Percentiles rank a stretch among this genome's conserved stretches.
Evolutionary conservation across 2,888 invertebrate species (phyloP).

Genomic region (Drosophila neonasuta): DNA sequence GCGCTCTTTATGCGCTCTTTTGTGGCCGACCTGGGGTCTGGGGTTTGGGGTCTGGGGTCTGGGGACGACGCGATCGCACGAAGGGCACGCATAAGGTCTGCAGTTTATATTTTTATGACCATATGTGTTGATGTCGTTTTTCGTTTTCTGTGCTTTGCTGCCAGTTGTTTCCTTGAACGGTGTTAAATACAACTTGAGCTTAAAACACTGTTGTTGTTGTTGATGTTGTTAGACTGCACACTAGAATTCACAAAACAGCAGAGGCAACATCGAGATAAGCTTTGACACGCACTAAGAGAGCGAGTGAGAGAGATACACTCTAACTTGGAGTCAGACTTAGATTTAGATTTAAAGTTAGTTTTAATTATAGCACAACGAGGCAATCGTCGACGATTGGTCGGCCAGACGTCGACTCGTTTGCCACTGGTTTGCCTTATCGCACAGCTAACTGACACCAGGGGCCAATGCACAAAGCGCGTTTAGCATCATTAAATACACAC

Average conservation of each 20-base stretch:
- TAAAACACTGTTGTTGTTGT: slow-evolving; percentile 25
- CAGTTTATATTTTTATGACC: slow-evolving; percentile 53
- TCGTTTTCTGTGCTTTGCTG: slow-evolving; percentile 22
- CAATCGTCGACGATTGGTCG: slow-evolving; percentile 24
- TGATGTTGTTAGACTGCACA: slow-evolving; percentile 32
- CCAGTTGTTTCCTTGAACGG: slow-evolving; percentile 62
- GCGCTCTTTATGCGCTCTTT: slow-evolving; percentile 55
- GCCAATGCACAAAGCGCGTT: slow-evolving; percentile 55
- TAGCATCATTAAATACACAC: slow-evolving; percentile 50
- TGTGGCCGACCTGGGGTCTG: slow-evolving; percentile 21
- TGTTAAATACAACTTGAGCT: slow-evolving; percentile 54
- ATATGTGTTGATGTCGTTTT: slow-evolving; percentile 1
- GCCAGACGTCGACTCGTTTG: slow-evolving; percentile 39
- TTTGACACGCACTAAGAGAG: slow-evolving; percentile 36
- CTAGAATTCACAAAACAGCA: slow-evolving; percentile 43
- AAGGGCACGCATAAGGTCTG: slow-evolving; percentile 73
- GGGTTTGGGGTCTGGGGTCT: background rate
- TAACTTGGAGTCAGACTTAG: background rate
- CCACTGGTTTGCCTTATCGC: slow-evolving; percentile 76
- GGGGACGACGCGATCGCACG: slow-evolving; percentile 36
- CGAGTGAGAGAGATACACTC: slow-evolving; percentile 10
- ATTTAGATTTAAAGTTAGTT: slow-evolving; percentile 9
- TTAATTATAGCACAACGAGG: slow-evolving; percentile 13
- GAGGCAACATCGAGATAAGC: slow-evolving; percentile 39
- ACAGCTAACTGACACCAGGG: slow-evolving; percentile 54